phyloP scores from a whole-genome alignment of 2,888 invertebrate genomes.

The Herminia tarsipennalis region DNA sequence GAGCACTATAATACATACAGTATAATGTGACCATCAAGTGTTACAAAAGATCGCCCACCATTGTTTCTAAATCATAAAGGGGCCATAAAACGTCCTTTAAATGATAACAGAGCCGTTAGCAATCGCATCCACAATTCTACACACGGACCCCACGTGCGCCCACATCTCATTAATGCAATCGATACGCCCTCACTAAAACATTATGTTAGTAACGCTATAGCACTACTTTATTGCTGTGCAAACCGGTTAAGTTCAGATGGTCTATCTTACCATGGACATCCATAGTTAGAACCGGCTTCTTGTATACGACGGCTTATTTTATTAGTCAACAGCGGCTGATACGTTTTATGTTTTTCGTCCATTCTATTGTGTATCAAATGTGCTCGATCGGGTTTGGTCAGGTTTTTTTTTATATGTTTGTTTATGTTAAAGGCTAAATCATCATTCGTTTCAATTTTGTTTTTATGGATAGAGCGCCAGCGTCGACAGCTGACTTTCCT shows the following conservation, averaged over 20 bases:
- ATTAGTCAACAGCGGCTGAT: conserved; percentile 35
- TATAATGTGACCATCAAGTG: conserved; percentile 55
- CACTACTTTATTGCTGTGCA: conserved; percentile 67
- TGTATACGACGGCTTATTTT: conserved; percentile 34
- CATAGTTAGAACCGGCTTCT: conserved; percentile 44
- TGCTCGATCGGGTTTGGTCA: conserved; percentile 18
- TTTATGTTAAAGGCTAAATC: conserved; percentile 9
- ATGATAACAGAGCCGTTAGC: conserved; percentile 67
- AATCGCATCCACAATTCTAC: conserved; percentile 64
- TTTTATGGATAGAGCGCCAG: too few species aligned
- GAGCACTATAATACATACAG: conserved; percentile 41
- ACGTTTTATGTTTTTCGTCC: conserved; percentile 38
- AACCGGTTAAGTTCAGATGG: conserved; percentile 58
- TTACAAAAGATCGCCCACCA: conserved; percentile 64
- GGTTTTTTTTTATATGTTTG: too few species aligned
- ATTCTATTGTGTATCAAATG: conserved; percentile 34
- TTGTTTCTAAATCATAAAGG: conserved; percentile 74
- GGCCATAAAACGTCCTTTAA: conserved; percentile 67
- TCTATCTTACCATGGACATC: conserved; percentile 46
- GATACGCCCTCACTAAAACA: conserved; percentile 78
- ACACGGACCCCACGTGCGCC: conserved; percentile 80
- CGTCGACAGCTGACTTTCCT: too few species aligned
- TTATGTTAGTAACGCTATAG: conserved; percentile 69
- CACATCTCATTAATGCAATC: conserved; percentile 84
- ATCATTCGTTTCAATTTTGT: conserved; percentile 19